Conservation (phyloP, 2,113 vertebrate species). For the Muscicapa adusta region DNA sequence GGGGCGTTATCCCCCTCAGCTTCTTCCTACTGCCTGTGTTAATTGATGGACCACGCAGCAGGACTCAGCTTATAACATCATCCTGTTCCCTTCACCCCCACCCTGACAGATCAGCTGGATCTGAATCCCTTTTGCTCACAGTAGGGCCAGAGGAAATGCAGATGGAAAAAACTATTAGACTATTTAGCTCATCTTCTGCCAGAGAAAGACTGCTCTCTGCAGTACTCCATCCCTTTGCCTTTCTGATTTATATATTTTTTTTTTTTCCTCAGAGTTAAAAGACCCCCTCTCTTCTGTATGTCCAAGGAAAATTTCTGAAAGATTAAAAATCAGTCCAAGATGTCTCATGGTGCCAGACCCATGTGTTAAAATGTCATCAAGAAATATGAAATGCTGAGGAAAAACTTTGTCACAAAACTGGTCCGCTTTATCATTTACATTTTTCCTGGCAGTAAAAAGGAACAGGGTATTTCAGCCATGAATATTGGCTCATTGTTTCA, state of each 20-base stretch:
- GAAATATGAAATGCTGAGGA: neutral
- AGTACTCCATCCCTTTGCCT: neutral
- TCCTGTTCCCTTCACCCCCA: neutral
- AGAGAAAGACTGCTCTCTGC: neutral
- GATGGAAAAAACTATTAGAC: constrained; percentile 39
- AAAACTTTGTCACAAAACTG: constrained; percentile 19
- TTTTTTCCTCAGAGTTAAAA: neutral
- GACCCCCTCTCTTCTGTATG: neutral
- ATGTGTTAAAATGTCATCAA: neutral
- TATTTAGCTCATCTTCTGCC: constrained; percentile 21
- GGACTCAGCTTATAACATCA: neutral
- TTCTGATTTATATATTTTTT: neutral
- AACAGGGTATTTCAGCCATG: neutral
- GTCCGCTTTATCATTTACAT: constrained; percentile 6
- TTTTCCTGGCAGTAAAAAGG: constrained; percentile 27
- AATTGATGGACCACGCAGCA: neutral
- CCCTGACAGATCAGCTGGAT: neutral
- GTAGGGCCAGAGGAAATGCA: constrained; percentile 13
- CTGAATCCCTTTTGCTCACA: neutral
- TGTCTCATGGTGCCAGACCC: neutral
- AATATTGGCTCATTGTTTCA: neutral
- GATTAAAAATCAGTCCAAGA: neutral
- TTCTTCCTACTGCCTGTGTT: neutral
- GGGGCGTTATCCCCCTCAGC: neutral
- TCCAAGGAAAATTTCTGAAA: neutral